Evolutionary conservation across 2,797 vertebrate species (phyloP), one percentile per base, ranked within the genome.

Genomic region (Amblyopsis hoosieri): DNA sequence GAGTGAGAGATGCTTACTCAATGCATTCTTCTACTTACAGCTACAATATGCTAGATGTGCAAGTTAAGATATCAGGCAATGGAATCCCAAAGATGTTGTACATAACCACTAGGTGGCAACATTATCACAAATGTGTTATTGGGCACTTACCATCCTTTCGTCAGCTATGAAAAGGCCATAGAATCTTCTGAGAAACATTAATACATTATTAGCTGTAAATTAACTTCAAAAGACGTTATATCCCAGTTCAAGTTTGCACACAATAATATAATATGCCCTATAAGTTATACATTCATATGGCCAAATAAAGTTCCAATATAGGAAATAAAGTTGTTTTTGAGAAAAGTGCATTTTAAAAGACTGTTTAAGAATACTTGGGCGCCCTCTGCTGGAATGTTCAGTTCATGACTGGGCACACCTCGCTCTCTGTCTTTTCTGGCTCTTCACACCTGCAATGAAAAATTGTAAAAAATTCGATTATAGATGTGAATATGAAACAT

Each of bases 401-500:
- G 31, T 51, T 88, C 74, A 89, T 14, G 82, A 89, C 6, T 76
- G 13, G 9, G n/a, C 76, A 8, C 88, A 90, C 1, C 0, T 1
- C 2, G 1, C 0, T 54, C 60, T 87, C 12, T 0, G 1, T 53
- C 0, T 52, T 9, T 0, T 53, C 1, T 7, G 69, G 66, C 68
- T 74, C 33, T 54, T 74, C 1, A 71, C 0, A 62, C 80, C 88
- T 89, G 67, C 2, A 3, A 47, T 45, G 15, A 45, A 57, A 51
- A 52, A 57, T 62, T 8, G 31, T 33, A 2, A 3, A 33, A 33
- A 6, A 17, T 17, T 17, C 17, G 17, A 17, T 17, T 17, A 17
- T 4, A 48, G 12, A 48, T n/a, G 11, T 3, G 10, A 48, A n/a
- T 12, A 23, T 3, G 23, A 31, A 23, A 29, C 31, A 19, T 6